phyloP scores from a whole-genome alignment of 2,113 vertebrate genomes.

The Apteryx owenii region DNA sequence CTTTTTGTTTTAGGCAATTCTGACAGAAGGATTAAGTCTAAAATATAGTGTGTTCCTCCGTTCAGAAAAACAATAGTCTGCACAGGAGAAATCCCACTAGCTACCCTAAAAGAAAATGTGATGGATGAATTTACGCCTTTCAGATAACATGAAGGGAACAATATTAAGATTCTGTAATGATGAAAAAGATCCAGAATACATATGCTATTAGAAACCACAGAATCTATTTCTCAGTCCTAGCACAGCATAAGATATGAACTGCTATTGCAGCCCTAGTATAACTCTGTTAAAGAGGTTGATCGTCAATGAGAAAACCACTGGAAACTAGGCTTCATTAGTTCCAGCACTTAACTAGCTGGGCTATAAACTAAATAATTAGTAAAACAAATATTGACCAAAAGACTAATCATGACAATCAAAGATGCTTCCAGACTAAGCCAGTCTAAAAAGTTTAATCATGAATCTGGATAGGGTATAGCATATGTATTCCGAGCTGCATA shows the following conservation, averaged over 20 bases:
- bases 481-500: accelerated
- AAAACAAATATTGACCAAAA: background rate
- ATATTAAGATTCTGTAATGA: background rate
- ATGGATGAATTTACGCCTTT: too few relatives aligned
- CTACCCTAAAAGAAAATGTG: too few relatives aligned
- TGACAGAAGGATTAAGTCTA: too few relatives aligned
- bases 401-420: background rate
- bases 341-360: background rate
- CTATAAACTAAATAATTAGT: background rate
- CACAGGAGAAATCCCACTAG: too few relatives aligned
- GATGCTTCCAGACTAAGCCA: background rate
- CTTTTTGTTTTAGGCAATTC: too few relatives aligned
- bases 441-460: background rate
- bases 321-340: background rate
- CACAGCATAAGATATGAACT: background rate
- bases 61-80: too few relatives aligned
- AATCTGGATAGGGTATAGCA: background rate
- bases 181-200: background rate
- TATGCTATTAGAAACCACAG: background rate
- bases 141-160: background rate
- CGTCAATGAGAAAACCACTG: background rate
- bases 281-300: background rate
- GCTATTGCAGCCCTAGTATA: background rate
- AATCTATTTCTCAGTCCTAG: background rate
- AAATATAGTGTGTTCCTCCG: too few relatives aligned